Conservation (phyloP, 2,888 invertebrate genomes). For the Idaea dimidiata region DNA sequence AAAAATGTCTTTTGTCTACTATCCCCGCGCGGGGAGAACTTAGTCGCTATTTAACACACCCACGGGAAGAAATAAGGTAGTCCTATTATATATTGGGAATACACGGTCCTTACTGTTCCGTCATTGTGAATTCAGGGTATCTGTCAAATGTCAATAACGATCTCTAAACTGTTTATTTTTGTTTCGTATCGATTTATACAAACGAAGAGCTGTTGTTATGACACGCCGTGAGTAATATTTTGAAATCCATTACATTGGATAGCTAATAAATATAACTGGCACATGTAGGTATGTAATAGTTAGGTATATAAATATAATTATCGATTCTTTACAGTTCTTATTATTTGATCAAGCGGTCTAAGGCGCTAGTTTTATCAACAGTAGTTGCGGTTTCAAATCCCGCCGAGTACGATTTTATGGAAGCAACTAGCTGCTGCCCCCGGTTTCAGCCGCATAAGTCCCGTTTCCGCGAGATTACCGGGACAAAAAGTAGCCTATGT, state of each 20-base stretch:
- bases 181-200: slow-evolving; percentile 22
- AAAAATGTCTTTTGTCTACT: no score
- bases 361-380: no score
- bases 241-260: slow-evolving; percentile 20
- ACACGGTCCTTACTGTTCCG: slow-evolving; percentile 2
- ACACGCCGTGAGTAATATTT: slow-evolving; percentile 23
- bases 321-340: neutral
- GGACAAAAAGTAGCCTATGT: no score
- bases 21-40: no score
- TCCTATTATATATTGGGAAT: no score
- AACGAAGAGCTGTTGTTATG: slow-evolving; percentile 25
- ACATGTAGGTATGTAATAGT: neutral
- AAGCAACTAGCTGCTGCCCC: no score
- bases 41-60: no score
- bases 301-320: neutral
- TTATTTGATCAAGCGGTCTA: neutral
- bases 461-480: no score
- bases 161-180: slow-evolving; percentile 20
- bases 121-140: slow-evolving; percentile 16
- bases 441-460: no score
- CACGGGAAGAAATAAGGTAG: no score
- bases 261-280: neutral
- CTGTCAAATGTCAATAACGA: slow-evolving; percentile 26
- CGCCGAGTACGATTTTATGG: no score
- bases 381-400: no score